These are phyloP conservation scores for Amorpha juglandis DNA, from an alignment of 2,888 invertebrate genomes.

Conservation along the genomic window DNA sequence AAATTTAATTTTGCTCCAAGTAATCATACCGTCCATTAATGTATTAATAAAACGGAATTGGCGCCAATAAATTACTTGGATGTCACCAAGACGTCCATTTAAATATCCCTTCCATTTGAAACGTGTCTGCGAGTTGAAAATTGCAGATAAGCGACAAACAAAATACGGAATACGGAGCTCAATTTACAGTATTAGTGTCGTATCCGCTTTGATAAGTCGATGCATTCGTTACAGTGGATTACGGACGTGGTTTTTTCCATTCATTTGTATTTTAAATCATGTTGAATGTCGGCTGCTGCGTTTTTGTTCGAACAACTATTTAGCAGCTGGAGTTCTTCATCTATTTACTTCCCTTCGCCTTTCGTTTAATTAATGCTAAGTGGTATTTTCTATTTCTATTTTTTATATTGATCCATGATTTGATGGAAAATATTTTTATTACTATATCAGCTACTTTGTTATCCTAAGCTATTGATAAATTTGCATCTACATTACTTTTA, in stretches of 20 bases:
- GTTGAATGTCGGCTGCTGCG: neutral
- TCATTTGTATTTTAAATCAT: conserved; percentile 8
- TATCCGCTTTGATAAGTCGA: conserved; percentile 27
- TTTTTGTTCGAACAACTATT: neutral
- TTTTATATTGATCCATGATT: neutral
- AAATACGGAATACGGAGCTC: conserved; percentile 20
- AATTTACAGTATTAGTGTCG: conserved; percentile 27
- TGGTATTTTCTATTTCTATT: neutral
- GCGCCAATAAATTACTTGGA: conserved; percentile 18
- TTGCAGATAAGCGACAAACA: conserved; percentile 26
- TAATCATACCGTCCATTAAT: conserved; percentile 14
- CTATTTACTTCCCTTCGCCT: neutral
- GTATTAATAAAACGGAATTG: conserved; percentile 23
- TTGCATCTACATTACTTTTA: too few species aligned
- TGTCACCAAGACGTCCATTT: conserved; percentile 24
- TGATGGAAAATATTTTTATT: neutral
- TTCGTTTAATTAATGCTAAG: neutral
- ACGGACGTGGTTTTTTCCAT: conserved; percentile 11
- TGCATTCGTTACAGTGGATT: conserved; percentile 28
- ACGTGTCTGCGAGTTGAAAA: conserved; percentile 25
- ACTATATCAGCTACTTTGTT: too few species aligned
- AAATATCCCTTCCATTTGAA: conserved; percentile 18
- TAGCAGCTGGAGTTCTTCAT: too few species aligned
- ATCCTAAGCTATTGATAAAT: too few species aligned
- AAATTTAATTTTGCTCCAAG: neutral